A percentile compares a stretch with the other conserved stretches of the same genome.
Evolutionary conservation across 2,113 vertebrate species (phyloP).

Genomic region (Hippocampus comes): DNA sequence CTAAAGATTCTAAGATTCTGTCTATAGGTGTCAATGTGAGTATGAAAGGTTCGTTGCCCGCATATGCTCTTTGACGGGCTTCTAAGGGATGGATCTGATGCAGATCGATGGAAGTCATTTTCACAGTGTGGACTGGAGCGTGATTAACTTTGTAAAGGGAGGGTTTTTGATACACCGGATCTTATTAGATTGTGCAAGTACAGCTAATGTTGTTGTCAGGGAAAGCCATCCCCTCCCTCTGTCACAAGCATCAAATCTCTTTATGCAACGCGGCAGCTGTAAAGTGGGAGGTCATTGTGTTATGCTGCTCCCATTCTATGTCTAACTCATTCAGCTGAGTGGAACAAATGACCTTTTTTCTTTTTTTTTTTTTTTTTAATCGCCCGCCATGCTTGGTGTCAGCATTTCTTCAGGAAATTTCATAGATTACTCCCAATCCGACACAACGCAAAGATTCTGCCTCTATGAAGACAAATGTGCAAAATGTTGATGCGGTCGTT

Average conservation of each 20-base stretch:
- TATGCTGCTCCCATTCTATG: conserved; percentile 12
- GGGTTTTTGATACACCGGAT: not conserved
- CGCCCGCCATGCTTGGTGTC: not conserved
- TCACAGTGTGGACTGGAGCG: not conserved
- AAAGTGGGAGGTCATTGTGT: conserved; percentile 25
- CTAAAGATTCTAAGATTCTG: not conserved
- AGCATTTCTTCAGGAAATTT: conserved; percentile 18
- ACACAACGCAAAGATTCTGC: not conserved
- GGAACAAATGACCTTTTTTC: conserved; percentile 3
- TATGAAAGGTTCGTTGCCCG: not conserved
- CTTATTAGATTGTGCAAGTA: not conserved
- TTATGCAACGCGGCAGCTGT: conserved; percentile 20
- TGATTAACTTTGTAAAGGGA: not conserved
- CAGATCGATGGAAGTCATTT: not conserved
- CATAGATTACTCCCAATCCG: not conserved
- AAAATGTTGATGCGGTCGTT: not conserved
- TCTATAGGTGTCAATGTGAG: not conserved
- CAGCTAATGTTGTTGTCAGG: not conserved
- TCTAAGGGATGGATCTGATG: not conserved
- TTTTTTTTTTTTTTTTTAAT: conserved; percentile 4
- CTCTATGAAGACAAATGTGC: not conserved
- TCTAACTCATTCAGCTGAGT: conserved; percentile 10
- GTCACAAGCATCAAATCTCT: conserved; percentile 24
- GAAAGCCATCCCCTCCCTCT: conserved; percentile 5
- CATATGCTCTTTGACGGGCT: not conserved